Conservation (phyloP, 2,888 invertebrate species). For the Pecten maximus region DNA sequence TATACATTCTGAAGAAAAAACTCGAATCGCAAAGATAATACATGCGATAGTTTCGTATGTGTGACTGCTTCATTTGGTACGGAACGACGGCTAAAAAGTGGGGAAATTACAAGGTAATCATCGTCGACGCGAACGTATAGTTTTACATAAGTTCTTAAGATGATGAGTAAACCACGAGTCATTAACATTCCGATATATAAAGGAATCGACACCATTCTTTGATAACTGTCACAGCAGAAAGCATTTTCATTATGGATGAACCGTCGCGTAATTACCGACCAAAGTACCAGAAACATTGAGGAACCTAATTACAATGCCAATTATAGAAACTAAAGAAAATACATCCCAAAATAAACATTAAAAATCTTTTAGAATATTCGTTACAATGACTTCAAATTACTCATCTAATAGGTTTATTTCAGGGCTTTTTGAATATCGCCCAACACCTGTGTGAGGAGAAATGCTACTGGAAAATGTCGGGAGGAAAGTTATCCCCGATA, state of each 20-base stretch:
- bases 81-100: not conserved
- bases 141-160: constrained; percentile 15
- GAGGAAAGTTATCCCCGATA: not conserved
- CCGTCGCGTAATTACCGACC: not conserved
- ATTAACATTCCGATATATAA: not conserved
- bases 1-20: not conserved
- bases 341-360: not conserved
- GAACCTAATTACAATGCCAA: not conserved
- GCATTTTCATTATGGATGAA: not conserved
- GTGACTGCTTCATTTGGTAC: constrained; percentile 6
- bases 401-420: not conserved
- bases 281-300: constrained; percentile 9
- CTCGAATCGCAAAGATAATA: not conserved
- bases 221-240: not conserved
- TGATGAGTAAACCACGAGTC: not conserved
- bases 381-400: not conserved
- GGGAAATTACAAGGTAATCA: not conserved
- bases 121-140: not conserved
- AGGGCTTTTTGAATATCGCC: not conserved
- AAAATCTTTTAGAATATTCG: not conserved
- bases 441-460: not conserved
- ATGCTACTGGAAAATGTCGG: no score
- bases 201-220: not conserved
- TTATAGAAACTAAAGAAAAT: not conserved
- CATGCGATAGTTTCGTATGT: not conserved